phyloP scores from a whole-genome alignment of 2,888 invertebrate species.

The Eumacrocentrus americanus region DNA sequence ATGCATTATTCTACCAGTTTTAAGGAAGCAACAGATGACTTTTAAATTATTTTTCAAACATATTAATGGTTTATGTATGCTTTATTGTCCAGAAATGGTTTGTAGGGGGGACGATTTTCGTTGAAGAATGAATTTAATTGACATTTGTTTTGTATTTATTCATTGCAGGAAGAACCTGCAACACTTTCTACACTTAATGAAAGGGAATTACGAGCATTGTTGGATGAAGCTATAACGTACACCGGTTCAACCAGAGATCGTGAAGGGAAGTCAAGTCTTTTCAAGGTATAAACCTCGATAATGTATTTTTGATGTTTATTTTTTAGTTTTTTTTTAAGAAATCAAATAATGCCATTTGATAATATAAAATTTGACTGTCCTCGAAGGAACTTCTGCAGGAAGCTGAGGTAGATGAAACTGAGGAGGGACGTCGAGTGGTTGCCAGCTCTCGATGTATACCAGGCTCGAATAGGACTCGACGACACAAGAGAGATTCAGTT shows the following conservation, averaged over 20 bases:
- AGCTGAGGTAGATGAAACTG: slow-evolving; percentile 76
- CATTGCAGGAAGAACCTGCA: slow-evolving; percentile 58
- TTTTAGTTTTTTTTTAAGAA: slow-evolving; percentile 26
- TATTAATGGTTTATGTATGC: neutral
- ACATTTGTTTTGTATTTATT: neutral
- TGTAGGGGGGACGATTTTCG: too few relatives aligned
- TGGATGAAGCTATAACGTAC: slow-evolving; percentile 85
- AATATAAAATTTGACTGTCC: too few relatives aligned
- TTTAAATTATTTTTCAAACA: neutral
- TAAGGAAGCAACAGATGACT: neutral
- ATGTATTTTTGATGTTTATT: slow-evolving; percentile 5
- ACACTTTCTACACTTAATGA: slow-evolving; percentile 71
- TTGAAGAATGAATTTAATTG: neutral
- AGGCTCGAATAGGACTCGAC: slow-evolving; percentile 55
- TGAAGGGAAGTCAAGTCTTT: slow-evolving; percentile 82
- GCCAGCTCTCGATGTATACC: slow-evolving; percentile 56
- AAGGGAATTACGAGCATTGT: slow-evolving; percentile 74
- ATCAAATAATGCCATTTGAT: too few relatives aligned
- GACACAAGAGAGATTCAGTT: slow-evolving; percentile 62
- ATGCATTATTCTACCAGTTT: neutral
- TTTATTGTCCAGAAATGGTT: neutral
- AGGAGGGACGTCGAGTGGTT: slow-evolving; percentile 59
- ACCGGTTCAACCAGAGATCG: slow-evolving; percentile 80
- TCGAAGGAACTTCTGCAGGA: slow-evolving; percentile 80
- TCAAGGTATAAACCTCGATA: slow-evolving; percentile 67